phyloP scores from a whole-genome alignment of 1,140 invertebrate species.

The Eulimnadia texana region DNA sequence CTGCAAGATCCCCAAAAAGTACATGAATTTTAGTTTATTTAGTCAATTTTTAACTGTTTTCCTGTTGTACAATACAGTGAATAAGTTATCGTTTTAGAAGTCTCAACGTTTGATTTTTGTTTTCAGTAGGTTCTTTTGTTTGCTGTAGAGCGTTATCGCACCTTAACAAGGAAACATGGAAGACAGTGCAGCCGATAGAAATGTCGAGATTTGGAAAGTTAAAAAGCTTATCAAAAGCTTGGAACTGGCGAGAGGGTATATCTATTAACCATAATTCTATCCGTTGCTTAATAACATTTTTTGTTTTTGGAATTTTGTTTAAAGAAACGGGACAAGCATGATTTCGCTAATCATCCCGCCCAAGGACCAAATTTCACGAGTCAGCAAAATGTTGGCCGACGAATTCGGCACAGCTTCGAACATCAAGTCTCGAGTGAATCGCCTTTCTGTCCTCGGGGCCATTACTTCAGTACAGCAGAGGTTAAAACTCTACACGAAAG shows the following conservation, averaged over 20 bases:
- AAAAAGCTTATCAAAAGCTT: slow-evolving; percentile 99
- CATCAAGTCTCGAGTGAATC: slow-evolving; percentile 97
- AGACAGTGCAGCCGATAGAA: slow-evolving; percentile 89
- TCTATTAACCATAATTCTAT: neutral
- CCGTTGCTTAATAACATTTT: no score
- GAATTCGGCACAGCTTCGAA: slow-evolving; percentile 99
- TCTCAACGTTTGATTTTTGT: no score
- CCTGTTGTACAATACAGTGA: no score
- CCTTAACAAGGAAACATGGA: slow-evolving; percentile 31
- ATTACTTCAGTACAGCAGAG: slow-evolving; percentile 99
- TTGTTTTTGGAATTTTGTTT: neutral
- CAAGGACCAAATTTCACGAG: slow-evolving; percentile 96
- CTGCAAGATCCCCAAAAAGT: no score
- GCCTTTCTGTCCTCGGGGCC: slow-evolving; percentile 93
- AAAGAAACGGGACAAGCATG: slow-evolving; percentile 93
- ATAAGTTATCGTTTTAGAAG: no score
- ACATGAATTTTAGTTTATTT: no score
- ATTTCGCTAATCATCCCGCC: slow-evolving; percentile 99
- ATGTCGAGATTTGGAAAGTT: slow-evolving; percentile 99
- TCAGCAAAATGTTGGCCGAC: slow-evolving; percentile 99
- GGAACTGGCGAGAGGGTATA: slow-evolving; percentile 86
- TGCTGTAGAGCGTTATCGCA: neutral
- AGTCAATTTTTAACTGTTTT: no score
- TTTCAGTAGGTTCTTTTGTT: no score
- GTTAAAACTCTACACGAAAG: slow-evolving; percentile 97